These are phyloP conservation scores for Ictalurus punctatus DNA, from an alignment of 2,113 vertebrate species.

Conservation along the genomic window DNA sequence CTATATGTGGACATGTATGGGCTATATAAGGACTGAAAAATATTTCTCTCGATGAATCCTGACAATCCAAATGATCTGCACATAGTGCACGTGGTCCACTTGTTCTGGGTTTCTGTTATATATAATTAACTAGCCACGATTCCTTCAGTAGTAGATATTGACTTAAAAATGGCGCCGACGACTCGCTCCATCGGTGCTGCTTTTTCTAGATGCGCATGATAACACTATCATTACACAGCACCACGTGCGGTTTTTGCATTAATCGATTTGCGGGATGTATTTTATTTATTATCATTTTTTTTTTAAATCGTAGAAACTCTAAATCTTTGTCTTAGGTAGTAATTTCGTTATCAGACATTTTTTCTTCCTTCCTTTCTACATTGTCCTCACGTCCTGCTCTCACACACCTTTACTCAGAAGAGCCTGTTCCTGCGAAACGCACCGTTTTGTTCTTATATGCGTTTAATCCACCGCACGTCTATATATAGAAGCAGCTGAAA, in stretches of 20 bases:
- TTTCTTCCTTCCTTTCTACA: background rate
- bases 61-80: background rate
- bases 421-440: background rate
- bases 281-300: too few species aligned
- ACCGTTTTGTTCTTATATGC: background rate
- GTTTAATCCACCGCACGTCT: constrained; percentile 26
- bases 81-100: background rate
- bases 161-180: constrained; percentile 27
- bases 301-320: too few species aligned
- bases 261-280: background rate
- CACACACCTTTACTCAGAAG: background rate
- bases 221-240: background rate
- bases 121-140: background rate
- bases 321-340: background rate
- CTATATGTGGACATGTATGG: background rate
- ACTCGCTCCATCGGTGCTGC: background rate
- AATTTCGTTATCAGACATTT: background rate
- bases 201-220: constrained; percentile 7
- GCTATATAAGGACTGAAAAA: background rate
- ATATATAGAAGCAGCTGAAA: constrained; percentile 49
- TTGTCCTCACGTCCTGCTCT: background rate
- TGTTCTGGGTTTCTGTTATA: background rate
- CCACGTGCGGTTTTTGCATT: background rate
- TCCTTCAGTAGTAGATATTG: constrained; percentile 16
- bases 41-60: background rate